Evolutionary conservation across 2,113 vertebrate species (phyloP), one percentile per base, ranked within the genome.

Genomic region (Sebastes schlegelii): DNA sequence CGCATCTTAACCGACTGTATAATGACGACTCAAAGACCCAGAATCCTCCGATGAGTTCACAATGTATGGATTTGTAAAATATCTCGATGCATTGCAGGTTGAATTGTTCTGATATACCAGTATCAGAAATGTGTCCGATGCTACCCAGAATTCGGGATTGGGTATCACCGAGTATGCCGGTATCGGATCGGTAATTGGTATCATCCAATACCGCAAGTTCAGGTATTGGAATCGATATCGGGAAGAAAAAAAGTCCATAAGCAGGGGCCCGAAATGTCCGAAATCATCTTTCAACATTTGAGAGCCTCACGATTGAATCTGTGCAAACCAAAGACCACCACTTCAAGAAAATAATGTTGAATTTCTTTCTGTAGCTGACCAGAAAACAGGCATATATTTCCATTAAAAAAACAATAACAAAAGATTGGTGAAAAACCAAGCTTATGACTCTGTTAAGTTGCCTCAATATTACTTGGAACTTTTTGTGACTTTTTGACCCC

Each of bases 11-110:
- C 60, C 16, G 49, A 26, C 23, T 71, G n/a, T 67, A 69, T 73
- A 78, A 85, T 77, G 34, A 88, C 61, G 42, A 75, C 42, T 34
- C 11, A 52, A 66, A 54, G 34, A 62, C 45, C 68, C n/a, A 62
- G 16, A 57, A 8, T 13, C 14, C 66, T 19, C 3, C 34, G 34
- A 34, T 34, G 34, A 43, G 45, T 42, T 74, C 3, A 64, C 9
- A 60, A 19, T 42, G 19, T n/a, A 43, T 5, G 43, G 43, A 58
- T 42, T 26, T 13, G 6, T 60, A 45, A 16, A 66, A 64, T 48
- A 62, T 77, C 48, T 79, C 12, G 43, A 14, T 49, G 49, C 6
- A 34, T 73, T 54, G 26, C 2, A 26, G 2, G n/a, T 34, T 34
- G 34, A 34, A 34, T 34, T 34, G 34, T 34, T 34, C 34, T 34